Evolutionary conservation across 1,140 invertebrate genomes (phyloP), one percentile per base, ranked within the genome.

Genomic region (Eriosoma lanigerum): DNA sequence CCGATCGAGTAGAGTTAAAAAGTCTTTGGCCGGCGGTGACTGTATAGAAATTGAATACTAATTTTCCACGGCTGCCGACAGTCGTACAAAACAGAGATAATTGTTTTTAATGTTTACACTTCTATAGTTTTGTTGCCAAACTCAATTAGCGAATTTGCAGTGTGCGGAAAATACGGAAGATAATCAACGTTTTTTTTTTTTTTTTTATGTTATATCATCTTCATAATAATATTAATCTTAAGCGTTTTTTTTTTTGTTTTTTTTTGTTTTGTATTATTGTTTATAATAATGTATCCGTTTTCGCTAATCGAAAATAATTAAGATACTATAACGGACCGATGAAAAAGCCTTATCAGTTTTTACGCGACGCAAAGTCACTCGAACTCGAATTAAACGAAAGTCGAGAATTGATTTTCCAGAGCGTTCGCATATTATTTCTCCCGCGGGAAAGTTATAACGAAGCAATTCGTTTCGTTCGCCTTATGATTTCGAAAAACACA

Each of bases 41-140:
- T 38, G 32, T 46, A 29, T 76, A 60, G 56, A 46, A 62, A 78
- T 78, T 78, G 38, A 62, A 78, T 78, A 62, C 54, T 46, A 60
- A 78, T 60, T 76, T 78, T 78, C 32, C 48, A 62, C 56, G 24
- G 62, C 75, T 78, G 10, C 44, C 38, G 56, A 78, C 38, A 78
- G 48, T 78, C 48, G 32, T 38, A 38, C 3, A 60, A 38, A 62
- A 62, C 32, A 44, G 38, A n/a, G 75, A 15, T 78, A 62, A 78
- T 78, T 48, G 44, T 78, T 78, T 78, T 38, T 78, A 62, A 78
- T 62, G 75, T 78, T 76, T 76, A 76, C 73, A 56, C 73, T 76
- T 76, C 32, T 78, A 38, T 38, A 78, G 75, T 26, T 78, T 78
- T 62, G 75, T 78, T 78, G 3, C 38, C 56, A 60, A 78, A 78